phyloP scores from a whole-genome alignment of 2,888 invertebrate genomes.

The Desoria tigrina region DNA sequence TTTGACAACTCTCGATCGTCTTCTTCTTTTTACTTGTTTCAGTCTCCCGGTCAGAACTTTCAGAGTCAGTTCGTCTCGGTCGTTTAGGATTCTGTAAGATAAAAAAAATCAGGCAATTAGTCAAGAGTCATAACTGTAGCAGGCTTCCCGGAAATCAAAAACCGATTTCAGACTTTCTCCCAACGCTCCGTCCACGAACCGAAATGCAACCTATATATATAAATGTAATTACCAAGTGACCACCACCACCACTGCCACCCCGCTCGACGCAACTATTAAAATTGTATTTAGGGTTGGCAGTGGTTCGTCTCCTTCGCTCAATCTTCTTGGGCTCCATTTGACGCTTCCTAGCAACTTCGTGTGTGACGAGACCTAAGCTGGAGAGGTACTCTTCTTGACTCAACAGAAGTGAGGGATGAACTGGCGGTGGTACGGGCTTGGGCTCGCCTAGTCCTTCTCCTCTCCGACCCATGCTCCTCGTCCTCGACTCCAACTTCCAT shows the following conservation, averaged over 20 bases:
- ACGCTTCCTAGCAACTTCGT: conserved; percentile 30
- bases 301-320: conserved; percentile 42
- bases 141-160: too few relatives aligned
- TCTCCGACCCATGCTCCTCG: conserved; percentile 4
- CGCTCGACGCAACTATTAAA: conserved; percentile 35
- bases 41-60: conserved; percentile 16
- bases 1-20: neutral
- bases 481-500: neutral
- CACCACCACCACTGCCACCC: conserved; percentile 5
- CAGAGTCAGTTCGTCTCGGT: conserved; percentile 27
- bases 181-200: too few relatives aligned
- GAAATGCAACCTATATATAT: too few relatives aligned
- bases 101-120: neutral
- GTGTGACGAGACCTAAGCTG: conserved; percentile 44
- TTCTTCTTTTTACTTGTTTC: neutral
- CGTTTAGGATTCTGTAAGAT: conserved; percentile 17
- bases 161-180: too few relatives aligned
- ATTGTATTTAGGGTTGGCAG: conserved; percentile 51
- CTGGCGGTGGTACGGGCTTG: neutral
- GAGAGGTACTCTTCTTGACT: conserved; percentile 43
- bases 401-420: conserved; percentile 35
- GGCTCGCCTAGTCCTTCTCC: neutral
- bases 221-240: conserved; percentile 16
- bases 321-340: conserved; percentile 32
- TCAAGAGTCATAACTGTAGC: too few relatives aligned